Base-by-base conservation (phyloP, 1,140 invertebrate species). In the Macrobrachium nipponense region DNA sequence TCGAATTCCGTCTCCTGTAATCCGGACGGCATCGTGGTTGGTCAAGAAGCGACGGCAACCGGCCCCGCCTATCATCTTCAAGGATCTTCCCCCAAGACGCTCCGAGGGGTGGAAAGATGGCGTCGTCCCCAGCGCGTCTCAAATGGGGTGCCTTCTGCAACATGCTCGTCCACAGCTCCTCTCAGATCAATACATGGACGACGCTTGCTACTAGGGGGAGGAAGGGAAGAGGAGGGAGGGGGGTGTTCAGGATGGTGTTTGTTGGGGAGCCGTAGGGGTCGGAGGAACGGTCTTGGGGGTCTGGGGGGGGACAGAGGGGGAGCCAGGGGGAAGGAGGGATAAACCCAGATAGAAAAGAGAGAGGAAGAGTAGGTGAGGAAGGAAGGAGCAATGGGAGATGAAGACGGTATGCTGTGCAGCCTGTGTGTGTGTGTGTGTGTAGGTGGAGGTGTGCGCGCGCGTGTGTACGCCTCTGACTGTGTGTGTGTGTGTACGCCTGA, bases 101-200 rank as follows among this genome's bases (percentile, higher is more conserved):
- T 10, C 27, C 27, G 15, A 18, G 51, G 51, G 51, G 51, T 51
- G 51, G 51, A 51, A 73, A 73, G 72, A 73, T 73, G 72, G 15
- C 51, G 36, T 73, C 72, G 36, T 73, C 72, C 72, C 72, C 27
- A 73, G 72, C 72, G n/a, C 43, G 72, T 73, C 72, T 44, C 36
- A 36, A 51, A 23, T 18, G 72, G 72, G 14, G 72, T 18, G 11
- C 18, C 8, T 51, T 51, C 51, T 51, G 51, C 14, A 17, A 44
- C 27, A 15, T 18, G 43, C 72, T 73, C 72, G 72, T 73, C 27
- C 72, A 51, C 72, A 73, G 72, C 72, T 73, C 72, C 72, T 73
- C 27, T 73, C 43, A 73, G 72, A 73, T 73, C 72, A 73, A 73
- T 73, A 73, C 72, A 15, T 51, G 72, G 36, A 51, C 17, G 72